Percentiles rank a stretch among this genome's conserved stretches.
phyloP scores from a whole-genome alignment of 64 coral and sea anemone genomes.

The Orbicella faveolata region DNA sequence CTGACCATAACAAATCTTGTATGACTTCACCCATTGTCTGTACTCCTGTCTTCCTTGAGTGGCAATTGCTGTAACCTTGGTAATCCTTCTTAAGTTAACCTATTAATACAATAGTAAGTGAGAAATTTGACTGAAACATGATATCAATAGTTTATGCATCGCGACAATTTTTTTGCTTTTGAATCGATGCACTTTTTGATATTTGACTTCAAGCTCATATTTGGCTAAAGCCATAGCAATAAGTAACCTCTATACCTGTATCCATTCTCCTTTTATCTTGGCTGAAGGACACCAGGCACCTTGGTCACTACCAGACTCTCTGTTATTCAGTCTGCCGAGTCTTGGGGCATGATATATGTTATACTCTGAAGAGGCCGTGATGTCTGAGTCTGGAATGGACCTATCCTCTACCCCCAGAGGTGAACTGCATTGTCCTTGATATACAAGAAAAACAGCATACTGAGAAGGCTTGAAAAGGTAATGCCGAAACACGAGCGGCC shows the following conservation, averaged over 20 bases:
- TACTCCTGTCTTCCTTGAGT: not conserved
- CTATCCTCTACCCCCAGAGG: not conserved
- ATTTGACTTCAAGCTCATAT: too few species aligned
- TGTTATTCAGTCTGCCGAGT: not conserved
- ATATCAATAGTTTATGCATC: too few species aligned
- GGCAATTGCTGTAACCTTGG: not conserved
- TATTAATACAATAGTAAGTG: not conserved
- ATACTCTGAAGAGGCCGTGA: not conserved
- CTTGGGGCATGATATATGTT: not conserved
- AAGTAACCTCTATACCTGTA: not conserved
- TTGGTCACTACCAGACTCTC: not conserved
- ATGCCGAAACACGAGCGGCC: too few species aligned
- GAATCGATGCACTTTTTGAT: too few species aligned
- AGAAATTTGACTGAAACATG: too few species aligned
- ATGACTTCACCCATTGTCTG: not conserved
- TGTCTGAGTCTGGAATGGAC: not conserved
- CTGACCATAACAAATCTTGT: not conserved
- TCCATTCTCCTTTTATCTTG: not conserved
- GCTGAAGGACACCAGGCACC: not conserved
- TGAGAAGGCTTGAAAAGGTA: too few species aligned
- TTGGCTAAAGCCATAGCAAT: too few species aligned
- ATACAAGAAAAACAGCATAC: not conserved
- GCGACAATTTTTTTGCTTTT: too few species aligned
- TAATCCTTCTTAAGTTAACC: not conserved
- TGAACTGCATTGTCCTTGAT: slow-evolving; percentile 1